A percentile compares a stretch with the other conserved stretches of the same genome.
Evolutionary conservation across 2,888 invertebrate genomes (phyloP).

Genomic region (Caenorhabditis japonica): DNA sequence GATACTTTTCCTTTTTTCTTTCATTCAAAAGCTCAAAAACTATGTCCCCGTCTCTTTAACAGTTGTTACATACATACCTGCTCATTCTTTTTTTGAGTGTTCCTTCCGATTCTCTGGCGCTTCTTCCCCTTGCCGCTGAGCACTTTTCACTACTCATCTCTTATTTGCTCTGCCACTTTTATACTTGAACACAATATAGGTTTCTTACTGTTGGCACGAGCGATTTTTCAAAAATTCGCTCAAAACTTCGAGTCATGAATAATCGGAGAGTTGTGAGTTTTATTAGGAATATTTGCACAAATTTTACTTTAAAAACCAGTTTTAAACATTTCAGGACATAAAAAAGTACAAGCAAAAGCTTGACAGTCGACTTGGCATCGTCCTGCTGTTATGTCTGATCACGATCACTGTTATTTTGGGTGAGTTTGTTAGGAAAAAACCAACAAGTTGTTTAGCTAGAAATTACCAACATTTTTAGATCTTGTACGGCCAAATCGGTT

Average conservation of each 20-base stretch:
- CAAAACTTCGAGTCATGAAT: conserved; percentile 12
- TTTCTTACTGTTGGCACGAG: conserved; percentile 11
- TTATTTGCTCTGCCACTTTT: conserved; percentile 23
- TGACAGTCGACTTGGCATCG: conserved; percentile 68
- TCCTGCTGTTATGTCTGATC: conserved; percentile 64
- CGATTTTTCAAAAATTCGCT: too few relatives aligned
- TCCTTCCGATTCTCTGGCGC: conserved; percentile 1
- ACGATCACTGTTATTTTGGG: conserved; percentile 68
- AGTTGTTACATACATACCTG: too few relatives aligned
- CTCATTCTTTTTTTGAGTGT: conserved; percentile 23
- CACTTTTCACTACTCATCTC: too few relatives aligned
- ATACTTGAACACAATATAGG: conserved; percentile 48
- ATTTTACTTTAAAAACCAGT: too few relatives aligned
- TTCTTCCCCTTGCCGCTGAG: background rate
- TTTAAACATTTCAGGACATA: conserved; percentile 60
- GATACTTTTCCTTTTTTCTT: too few relatives aligned
- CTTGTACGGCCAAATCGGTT: too few relatives aligned
- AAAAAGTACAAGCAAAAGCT: conserved; percentile 73
- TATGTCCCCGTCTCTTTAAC: too few relatives aligned
- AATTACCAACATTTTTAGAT: background rate
- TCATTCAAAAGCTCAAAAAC: too few relatives aligned
- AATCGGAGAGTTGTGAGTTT: conserved; percentile 37
- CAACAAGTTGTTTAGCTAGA: too few relatives aligned
- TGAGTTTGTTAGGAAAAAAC: too few relatives aligned
- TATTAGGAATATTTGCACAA: background rate